These are phyloP conservation scores for Drosophila funebris DNA, from an alignment of 1,140 invertebrate genomes.

Conservation along the genomic window DNA sequence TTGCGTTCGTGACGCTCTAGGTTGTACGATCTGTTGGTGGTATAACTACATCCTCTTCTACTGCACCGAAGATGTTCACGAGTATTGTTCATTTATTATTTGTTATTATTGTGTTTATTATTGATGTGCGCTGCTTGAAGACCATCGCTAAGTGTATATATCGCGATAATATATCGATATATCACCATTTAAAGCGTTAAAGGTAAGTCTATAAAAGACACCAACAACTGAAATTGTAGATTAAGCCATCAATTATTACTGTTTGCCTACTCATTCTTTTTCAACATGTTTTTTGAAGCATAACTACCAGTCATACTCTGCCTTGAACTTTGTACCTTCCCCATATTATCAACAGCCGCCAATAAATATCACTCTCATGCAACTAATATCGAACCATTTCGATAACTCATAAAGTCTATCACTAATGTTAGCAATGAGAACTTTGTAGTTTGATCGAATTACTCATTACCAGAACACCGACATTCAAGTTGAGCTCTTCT, in stretches of 20 bases:
- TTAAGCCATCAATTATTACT: too few relatives aligned
- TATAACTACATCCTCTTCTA: conserved; percentile 32
- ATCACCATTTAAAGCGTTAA: background rate
- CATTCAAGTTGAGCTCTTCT: background rate
- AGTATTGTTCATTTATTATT: conserved; percentile 27
- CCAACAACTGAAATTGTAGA: too few relatives aligned
- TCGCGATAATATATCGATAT: conserved; percentile 6
- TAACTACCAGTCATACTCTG: too few relatives aligned
- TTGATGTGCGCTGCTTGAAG: background rate
- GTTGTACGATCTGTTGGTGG: conserved; percentile 34
- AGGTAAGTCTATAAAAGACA: too few relatives aligned
- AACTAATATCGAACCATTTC: too few relatives aligned
- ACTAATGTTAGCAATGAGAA: background rate
- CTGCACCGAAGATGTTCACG: conserved; percentile 32
- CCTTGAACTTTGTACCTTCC: too few relatives aligned
- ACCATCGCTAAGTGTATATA: background rate
- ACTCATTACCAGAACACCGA: background rate
- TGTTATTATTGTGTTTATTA: conserved; percentile 2
- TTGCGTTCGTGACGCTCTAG: conserved; percentile 35
- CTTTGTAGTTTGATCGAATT: background rate
- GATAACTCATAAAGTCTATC: too few relatives aligned
- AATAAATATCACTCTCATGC: too few relatives aligned
- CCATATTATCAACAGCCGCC: too few relatives aligned
- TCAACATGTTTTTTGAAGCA: too few relatives aligned
- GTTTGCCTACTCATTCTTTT: too few relatives aligned